Base-by-base conservation (phyloP, 2,797 vertebrate species). In the Dryobates pubescens region DNA sequence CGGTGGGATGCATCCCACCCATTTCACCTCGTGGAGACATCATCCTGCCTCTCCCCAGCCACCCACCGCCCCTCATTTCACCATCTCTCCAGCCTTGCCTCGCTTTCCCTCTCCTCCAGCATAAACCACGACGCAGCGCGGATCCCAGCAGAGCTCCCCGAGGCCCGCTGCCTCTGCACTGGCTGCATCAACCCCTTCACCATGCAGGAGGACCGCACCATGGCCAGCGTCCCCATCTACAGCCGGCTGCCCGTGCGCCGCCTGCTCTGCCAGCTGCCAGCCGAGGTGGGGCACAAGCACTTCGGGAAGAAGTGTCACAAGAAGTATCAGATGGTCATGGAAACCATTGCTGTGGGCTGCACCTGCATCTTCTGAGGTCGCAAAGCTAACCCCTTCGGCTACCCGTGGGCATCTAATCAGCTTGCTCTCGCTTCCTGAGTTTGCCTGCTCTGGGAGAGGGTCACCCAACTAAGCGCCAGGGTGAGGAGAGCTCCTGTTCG, bases 121-220 rank as follows among this genome's bases (percentile, higher is more conserved):
- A 98, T 98, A 86, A 98, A 98, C 93, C 98, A 98, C 0, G 98
- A 98, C 0, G 97, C 98, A 32, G 77, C 89, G 0, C 97, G 98
- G 49, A 97, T 98, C 63, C 98, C 98, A 0, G 96, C 73, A 8
- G 98, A 98, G 93, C 98, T 98, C 79, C 98, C 98, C 0, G 98
- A 98, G 92, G 98, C 98, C 1, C 97, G 74, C 24, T 98, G 98
- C 80, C 97, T 98, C 23, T 98, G 98, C 59, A 88, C 96, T 0
- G 98, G 98, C 68, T 98, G 98, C 77, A 98, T 98, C 92, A 98
- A 98, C 93, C 98, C 98, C 36, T 98, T 98, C 97, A 98, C 98
- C 12, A 98, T 98, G 98, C 98, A 98, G 96, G 98, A 98, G 90
- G 98, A 98, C 83, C 98, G 97, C 81, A 98, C 96, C 96, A 98